Conservation (phyloP, 1,140 invertebrate species). For the Drosophila cardini region DNA sequence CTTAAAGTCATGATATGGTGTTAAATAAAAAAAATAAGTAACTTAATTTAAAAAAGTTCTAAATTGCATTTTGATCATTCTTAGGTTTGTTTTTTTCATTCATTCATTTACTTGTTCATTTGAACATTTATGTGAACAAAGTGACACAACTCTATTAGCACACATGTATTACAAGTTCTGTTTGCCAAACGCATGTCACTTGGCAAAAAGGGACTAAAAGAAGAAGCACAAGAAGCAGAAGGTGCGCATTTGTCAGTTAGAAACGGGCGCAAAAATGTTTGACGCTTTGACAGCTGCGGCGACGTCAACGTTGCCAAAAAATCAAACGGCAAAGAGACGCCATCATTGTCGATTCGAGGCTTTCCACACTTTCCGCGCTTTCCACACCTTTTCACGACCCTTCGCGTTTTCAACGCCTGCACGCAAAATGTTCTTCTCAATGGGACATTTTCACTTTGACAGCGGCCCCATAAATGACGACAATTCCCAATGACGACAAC, state of each 20-base stretch:
- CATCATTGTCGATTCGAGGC: slow-evolving; percentile 30
- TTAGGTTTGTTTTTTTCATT: too few species aligned
- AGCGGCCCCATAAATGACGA: slow-evolving; percentile 50
- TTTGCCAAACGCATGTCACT: slow-evolving; percentile 37
- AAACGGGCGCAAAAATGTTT: slow-evolving; percentile 64
- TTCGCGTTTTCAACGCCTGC: slow-evolving; percentile 6
- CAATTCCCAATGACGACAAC: slow-evolving; percentile 57
- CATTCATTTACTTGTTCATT: too few species aligned
- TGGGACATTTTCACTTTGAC: slow-evolving; percentile 79
- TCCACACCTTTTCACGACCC: background rate
- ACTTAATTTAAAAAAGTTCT: too few species aligned
- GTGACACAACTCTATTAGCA: background rate
- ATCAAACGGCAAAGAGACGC: slow-evolving; percentile 57
- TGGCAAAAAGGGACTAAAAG: slow-evolving; percentile 30
- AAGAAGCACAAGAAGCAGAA: background rate
- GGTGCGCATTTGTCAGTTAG: slow-evolving; percentile 67
- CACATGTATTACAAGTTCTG: slow-evolving; percentile 25
- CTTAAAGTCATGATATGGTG: too few species aligned
- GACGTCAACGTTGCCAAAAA: slow-evolving; percentile 48
- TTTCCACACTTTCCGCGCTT: slow-evolving; percentile 46
- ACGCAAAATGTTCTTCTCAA: slow-evolving; percentile 67
- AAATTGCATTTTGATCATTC: too few species aligned
- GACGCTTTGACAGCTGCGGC: slow-evolving; percentile 77
- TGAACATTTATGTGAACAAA: too few species aligned
- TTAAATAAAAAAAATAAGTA: too few species aligned